These are phyloP conservation scores for Menidia beryllina DNA, from an alignment of 2,113 vertebrate species.

Conservation along the genomic window DNA sequence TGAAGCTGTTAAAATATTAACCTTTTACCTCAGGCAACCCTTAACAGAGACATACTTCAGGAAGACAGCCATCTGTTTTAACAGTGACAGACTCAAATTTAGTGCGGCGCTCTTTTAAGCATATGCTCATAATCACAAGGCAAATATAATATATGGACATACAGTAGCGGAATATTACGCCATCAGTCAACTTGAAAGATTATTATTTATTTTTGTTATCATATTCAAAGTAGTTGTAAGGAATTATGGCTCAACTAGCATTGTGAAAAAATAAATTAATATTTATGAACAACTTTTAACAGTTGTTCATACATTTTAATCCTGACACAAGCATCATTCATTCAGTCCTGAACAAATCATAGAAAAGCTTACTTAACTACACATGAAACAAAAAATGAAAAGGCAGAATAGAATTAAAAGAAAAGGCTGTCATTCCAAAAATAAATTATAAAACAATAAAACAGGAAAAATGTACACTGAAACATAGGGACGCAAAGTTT, in stretches of 20 bases:
- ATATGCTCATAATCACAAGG: conserved; percentile 11
- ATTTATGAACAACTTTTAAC: neutral
- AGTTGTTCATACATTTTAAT: neutral
- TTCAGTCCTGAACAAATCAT: neutral
- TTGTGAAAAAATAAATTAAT: conserved; percentile 2
- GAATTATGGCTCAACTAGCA: conserved; percentile 2
- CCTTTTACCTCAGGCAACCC: too few relatives aligned
- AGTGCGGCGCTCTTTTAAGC: neutral
- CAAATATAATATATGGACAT: conserved; percentile 1
- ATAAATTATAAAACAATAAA: too few relatives aligned
- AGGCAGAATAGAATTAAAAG: neutral
- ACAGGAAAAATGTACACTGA: neutral
- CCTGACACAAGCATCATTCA: neutral
- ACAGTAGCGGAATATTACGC: neutral
- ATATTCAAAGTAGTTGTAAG: conserved; percentile 5
- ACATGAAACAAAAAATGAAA: neutral
- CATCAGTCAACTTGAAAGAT: neutral
- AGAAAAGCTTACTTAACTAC: neutral
- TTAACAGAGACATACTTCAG: too few relatives aligned
- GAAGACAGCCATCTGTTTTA: too few relatives aligned
- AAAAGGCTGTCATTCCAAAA: conserved; percentile 2
- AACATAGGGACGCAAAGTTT: too few relatives aligned
- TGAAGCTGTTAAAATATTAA: too few relatives aligned
- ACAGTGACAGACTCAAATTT: neutral
- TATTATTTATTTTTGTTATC: neutral